phyloP scores from a whole-genome alignment of 53 echinoderm and acorn worm species.

The Temnopleurus reevesii region DNA sequence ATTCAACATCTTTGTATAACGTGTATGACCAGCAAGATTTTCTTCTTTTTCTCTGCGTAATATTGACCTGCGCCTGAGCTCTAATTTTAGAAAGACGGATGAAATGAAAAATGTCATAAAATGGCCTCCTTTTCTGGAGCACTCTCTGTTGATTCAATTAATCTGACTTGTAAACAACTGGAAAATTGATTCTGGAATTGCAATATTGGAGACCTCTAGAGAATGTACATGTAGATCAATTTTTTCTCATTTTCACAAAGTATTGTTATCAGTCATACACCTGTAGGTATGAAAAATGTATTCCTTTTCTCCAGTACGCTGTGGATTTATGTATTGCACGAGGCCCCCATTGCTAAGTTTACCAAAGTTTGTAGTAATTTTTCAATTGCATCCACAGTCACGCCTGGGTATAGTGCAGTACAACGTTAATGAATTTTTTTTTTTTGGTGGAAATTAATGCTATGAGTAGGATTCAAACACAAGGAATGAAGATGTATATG shows the following conservation, averaged over 20 bases:
- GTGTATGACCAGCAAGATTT: background rate
- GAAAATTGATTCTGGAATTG: background rate
- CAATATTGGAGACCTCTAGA: background rate
- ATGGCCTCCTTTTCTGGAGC: conserved; percentile 4
- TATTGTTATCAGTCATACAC: background rate
- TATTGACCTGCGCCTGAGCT: conserved; percentile 28
- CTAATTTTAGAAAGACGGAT: background rate
- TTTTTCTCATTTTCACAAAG: background rate
- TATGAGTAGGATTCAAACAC: too few relatives aligned
- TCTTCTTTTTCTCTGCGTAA: background rate
- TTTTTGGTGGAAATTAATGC: too few relatives aligned
- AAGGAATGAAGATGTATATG: too few relatives aligned
- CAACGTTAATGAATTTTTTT: too few relatives aligned
- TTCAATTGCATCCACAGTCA: too few relatives aligned
- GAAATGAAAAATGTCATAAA: conserved; percentile 37
- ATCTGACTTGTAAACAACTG: conserved; percentile 3
- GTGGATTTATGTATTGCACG: too few relatives aligned
- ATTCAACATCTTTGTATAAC: background rate
- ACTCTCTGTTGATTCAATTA: conserved; percentile 15
- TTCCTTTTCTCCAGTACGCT: too few relatives aligned
- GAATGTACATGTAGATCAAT: background rate
- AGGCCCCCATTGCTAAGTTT: too few relatives aligned
- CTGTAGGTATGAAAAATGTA: too few relatives aligned
- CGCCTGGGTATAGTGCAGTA: too few relatives aligned
- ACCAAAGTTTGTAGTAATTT: too few relatives aligned